Evolutionary conservation across 1,140 invertebrate genomes (phyloP), one percentile per base, ranked within the genome.

Genomic region (Drosophila willistoni): DNA sequence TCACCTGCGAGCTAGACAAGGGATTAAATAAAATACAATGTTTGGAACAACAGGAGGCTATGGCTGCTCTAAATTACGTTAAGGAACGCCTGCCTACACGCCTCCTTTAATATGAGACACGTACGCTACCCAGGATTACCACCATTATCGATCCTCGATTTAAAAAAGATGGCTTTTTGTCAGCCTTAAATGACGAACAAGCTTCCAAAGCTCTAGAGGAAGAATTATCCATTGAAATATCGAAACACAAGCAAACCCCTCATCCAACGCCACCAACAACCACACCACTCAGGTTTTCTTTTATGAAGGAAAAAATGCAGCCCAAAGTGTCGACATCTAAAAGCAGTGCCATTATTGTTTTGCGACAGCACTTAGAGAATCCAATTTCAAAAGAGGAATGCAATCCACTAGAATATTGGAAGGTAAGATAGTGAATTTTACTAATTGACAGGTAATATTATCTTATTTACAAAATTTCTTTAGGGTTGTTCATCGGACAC

Each of bases 81-180:
- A 22, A 22, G 19, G 19, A 22, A 22, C 19, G 19, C 19, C 19
- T 22, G 19, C 54, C 54, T 25, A 29, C 19, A 25, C 9, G 19
- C 19, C 25, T 55, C 13, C 25, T 29, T 25, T 19, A 55, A 55
- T 25, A 55, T 7, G 54, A 55, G 19, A 55, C 54, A 29, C 54
- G 54, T 25, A 25, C 54, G 25, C n/a, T 29, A 29, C 0, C 19
- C 9, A 55, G 19, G 19, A 12, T 55, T 29, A 7, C 54, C 9
- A 55, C 54, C 25, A 55, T 55, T 55, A 22, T 55, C 10, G 54
- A 55, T 29, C 54, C 54, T 3, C 19, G 54, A 55, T 55, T 55
- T 13, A 55, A 29, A 54, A 25, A 55, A 29, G 54, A 10, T 55
- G 54, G 54, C 54, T 55, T 55, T 29, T 29, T 55, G 54, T 29